These are phyloP conservation scores for Mesorhabditis spiculigera DNA, from an alignment of 2,888 invertebrate species.

Conservation along the genomic window DNA sequence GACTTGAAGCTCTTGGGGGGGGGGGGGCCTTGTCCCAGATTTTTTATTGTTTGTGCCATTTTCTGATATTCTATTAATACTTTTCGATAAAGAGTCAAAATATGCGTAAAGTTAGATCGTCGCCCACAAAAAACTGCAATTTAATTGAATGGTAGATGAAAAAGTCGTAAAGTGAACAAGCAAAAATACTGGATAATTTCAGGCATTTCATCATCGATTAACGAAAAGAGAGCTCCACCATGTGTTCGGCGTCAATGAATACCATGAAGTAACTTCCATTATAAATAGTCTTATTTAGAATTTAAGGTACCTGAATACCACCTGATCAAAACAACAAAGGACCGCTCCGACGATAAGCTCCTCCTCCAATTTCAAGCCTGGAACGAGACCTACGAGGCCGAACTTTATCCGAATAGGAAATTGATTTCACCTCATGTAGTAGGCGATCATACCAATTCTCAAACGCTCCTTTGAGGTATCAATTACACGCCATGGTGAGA, in stretches of 20 bases:
- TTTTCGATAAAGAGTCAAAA: too few relatives aligned
- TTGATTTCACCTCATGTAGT: constrained; percentile 46
- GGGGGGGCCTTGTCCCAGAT: too few relatives aligned
- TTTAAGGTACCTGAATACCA: constrained; percentile 31
- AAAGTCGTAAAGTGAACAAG: too few relatives aligned
- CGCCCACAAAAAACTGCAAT: too few relatives aligned
- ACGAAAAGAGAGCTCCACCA: constrained; percentile 45
- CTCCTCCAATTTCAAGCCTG: constrained; percentile 43
- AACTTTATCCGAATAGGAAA: constrained; percentile 39
- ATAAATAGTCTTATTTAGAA: background rate
- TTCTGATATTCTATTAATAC: too few relatives aligned
- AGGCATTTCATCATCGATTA: constrained; percentile 48
- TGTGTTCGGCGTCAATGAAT: constrained; percentile 51
- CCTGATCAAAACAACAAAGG: constrained; percentile 12
- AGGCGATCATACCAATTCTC: constrained; percentile 11
- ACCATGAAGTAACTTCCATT: constrained; percentile 25
- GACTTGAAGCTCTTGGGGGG: too few relatives aligned
- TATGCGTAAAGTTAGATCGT: too few relatives aligned
- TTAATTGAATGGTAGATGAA: too few relatives aligned
- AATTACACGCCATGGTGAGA: background rate
- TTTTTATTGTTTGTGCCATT: too few relatives aligned
- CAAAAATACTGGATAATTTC: constrained; percentile 16
- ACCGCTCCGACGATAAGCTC: constrained; percentile 17
- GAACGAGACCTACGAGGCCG: constrained; percentile 46
- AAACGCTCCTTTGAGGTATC: constrained; percentile 3